Base-by-base conservation (phyloP, 2,113 vertebrate genomes). In the Geococcyx californianus region DNA sequence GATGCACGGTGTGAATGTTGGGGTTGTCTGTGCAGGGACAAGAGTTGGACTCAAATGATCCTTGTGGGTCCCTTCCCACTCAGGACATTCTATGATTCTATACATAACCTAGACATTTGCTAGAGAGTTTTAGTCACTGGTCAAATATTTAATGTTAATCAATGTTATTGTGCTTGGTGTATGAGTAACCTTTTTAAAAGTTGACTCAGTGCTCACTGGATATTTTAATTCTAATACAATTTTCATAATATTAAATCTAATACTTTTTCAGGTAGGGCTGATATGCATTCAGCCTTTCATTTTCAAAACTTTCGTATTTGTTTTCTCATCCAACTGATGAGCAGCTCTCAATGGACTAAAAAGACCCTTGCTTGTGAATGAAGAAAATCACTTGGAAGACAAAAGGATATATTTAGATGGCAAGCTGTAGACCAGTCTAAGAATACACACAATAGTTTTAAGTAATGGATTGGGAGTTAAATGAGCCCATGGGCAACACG, bases 61-160 rank as follows among this genome's bases (percentile, higher is more conserved):
- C 47, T 47, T 47, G 47, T 21, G 47, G 47, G 20, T 47, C 47
- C 47, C 20, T 47, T 47, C 47, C 47, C 20, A 21, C 47, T 47
- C 47, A 21, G 47, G 47, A 19, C 47, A 47, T 23, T 47, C 47
- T 21, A 18, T 47, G 47, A 47, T 47, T 47, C 47, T 9, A 18
- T 47, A 47, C 47, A 47, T 47, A 47, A 47, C 47, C 55, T 89
- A 56, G 56, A 69, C 89, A 75, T 47, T 52, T 9, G 63, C 49
- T 87, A 66, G 18, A 81, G 56, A 66, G 72, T 74, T 88, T 84
- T 78, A 92, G 63, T 74, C 42, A 80, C 63, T 70, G 72, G 67
- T 70, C 56, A 94, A 95, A 92, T 93, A 93, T 88, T 94, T 90
- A 92, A 87, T 1, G 1, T 89, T 91, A 82, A 94, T 92, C 68